Conservation (phyloP, 2,797 vertebrate species). For the Acropternis orthonyx region DNA sequence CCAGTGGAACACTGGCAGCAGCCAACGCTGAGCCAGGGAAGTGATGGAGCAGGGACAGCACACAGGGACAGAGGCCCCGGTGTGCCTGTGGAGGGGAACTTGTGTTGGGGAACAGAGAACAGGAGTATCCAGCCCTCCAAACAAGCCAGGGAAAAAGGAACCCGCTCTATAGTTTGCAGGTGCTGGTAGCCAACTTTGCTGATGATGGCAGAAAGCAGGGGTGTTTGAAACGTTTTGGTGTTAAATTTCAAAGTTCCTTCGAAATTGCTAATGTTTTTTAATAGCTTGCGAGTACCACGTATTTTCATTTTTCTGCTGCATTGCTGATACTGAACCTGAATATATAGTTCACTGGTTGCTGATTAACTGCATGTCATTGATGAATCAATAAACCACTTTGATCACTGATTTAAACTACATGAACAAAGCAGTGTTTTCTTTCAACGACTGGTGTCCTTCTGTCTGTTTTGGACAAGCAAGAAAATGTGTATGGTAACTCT, state of each 20-base stretch:
- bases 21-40: not conserved
- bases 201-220: accelerated
- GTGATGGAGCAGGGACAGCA: not conserved
- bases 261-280: not conserved
- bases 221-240: not conserved
- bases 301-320: not conserved
- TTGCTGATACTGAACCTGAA: not conserved
- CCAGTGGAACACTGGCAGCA: accelerated
- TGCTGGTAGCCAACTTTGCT: not conserved
- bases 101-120: not conserved
- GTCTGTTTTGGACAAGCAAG: not conserved
- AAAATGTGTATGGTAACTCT: not conserved
- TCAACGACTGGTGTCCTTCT: not conserved
- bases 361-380: not conserved
- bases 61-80: accelerated
- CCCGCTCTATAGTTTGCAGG: accelerated
- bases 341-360: not conserved
- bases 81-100: accelerated
- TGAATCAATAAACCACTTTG: constrained; percentile 17
- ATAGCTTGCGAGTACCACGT: not conserved
- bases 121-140: not conserved
- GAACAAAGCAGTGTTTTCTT: not conserved
- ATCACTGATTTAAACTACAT: not conserved
- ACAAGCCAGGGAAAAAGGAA: not conserved
- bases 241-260: not conserved